phyloP scores from a whole-genome alignment of 2,113 vertebrate genomes.

The Salvelinus alpinus region DNA sequence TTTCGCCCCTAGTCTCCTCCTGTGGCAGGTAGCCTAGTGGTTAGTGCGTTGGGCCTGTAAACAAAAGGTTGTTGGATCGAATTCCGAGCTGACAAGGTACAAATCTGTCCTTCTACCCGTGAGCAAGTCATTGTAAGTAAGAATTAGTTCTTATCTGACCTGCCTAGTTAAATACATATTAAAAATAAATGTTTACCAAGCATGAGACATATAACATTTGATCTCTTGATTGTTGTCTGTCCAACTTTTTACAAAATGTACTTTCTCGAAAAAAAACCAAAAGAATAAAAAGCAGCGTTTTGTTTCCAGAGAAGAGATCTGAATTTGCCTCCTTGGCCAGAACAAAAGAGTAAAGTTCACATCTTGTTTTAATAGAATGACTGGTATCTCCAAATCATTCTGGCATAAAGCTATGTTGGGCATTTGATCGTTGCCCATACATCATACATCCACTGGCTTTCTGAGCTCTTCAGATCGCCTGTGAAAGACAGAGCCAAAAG shows the following conservation, averaged over 20 bases:
- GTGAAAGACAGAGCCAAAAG: background rate
- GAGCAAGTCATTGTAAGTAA: no score
- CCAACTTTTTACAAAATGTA: constrained; percentile 57
- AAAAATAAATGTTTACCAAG: no score
- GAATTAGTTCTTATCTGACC: no score
- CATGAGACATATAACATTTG: no score
- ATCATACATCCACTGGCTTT: constrained; percentile 25
- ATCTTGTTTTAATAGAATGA: constrained; percentile 34
- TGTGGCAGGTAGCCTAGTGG: no score
- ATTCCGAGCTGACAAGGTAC: no score
- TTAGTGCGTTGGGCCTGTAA: no score
- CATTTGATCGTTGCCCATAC: constrained; percentile 29
- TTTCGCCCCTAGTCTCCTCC: no score
- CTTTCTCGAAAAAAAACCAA: constrained; percentile 27
- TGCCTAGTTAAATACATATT: no score
- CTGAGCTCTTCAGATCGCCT: background rate
- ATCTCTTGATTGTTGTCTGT: constrained; percentile 36
- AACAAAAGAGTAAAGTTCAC: constrained; percentile 31
- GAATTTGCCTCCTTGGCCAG: constrained; percentile 29
- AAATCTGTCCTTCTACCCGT: no score
- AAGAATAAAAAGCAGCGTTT: background rate
- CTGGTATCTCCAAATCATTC: constrained; percentile 28
- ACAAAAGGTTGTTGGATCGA: no score
- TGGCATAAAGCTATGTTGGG: constrained; percentile 22
- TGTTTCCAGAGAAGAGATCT: constrained; percentile 32